These are phyloP conservation scores for Chlorops oryzae DNA, from an alignment of 1,140 invertebrate genomes.

Conservation along the genomic window DNA sequence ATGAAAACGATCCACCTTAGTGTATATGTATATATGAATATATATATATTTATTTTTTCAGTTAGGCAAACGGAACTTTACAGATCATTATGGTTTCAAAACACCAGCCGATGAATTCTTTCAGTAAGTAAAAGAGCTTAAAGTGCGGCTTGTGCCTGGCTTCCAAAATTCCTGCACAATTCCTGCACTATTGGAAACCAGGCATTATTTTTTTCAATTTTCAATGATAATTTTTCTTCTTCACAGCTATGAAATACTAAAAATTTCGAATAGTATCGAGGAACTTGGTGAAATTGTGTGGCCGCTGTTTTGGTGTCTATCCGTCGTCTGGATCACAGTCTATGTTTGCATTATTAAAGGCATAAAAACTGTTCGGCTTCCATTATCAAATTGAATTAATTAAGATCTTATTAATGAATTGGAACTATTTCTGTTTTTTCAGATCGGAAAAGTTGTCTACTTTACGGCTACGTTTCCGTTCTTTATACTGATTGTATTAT, in stretches of 20 bases:
- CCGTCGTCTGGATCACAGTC: conserved; percentile 69
- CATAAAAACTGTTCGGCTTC: conserved; percentile 62
- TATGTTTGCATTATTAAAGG: conserved; percentile 77
- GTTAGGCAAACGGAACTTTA: conserved; percentile 12
- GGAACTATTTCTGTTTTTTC: too few relatives aligned
- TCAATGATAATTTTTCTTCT: conserved; percentile 13
- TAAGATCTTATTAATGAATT: not conserved
- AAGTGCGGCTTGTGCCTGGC: too few relatives aligned
- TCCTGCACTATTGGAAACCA: too few relatives aligned
- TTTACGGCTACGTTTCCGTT: conserved; percentile 84
- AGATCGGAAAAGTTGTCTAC: conserved; percentile 65
- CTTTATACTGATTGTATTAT: conserved; percentile 65
- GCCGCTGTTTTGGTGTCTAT: conserved; percentile 63
- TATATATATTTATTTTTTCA: not conserved
- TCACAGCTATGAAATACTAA: conserved; percentile 62
- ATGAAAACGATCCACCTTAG: too few relatives aligned
- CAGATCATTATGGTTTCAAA: conserved; percentile 38
- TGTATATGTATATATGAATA: not conserved
- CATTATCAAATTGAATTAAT: conserved; percentile 38
- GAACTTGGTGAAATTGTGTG: conserved; percentile 66
- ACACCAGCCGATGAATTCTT: conserved; percentile 81
- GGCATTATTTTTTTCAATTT: too few relatives aligned
- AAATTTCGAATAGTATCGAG: conserved; percentile 59
- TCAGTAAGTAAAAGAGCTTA: conserved; percentile 74
- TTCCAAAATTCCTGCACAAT: too few relatives aligned